Percentiles rank a stretch among this genome's conserved stretches.
Conservation (phyloP, 2,797 vertebrate genomes). For the Protonibea diacanthus region DNA sequence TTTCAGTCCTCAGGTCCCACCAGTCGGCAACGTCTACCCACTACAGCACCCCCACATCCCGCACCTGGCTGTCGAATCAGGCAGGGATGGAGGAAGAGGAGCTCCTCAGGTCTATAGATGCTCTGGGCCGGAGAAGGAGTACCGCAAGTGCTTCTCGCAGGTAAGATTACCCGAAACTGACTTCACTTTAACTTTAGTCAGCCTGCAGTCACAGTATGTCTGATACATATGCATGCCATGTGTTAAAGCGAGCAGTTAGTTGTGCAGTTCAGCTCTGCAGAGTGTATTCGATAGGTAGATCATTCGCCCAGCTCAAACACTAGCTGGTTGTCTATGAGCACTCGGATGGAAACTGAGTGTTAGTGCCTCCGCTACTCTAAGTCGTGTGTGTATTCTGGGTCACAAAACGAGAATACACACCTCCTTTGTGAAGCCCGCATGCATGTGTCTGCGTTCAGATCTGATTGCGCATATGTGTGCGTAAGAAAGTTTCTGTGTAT, state of each 20-base stretch:
- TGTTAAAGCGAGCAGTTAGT: slow-evolving; percentile 39
- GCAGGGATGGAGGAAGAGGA: slow-evolving; percentile 47
- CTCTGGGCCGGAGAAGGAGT: slow-evolving; percentile 75
- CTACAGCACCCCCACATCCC: slow-evolving; percentile 61
- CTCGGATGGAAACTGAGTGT: slow-evolving; percentile 62
- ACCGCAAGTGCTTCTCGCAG: slow-evolving; percentile 83
- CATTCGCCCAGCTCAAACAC: slow-evolving; percentile 59
- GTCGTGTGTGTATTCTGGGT: slow-evolving; percentile 41
- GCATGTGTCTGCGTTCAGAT: slow-evolving; percentile 15
- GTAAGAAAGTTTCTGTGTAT: slow-evolving; percentile 13
- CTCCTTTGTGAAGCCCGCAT: slow-evolving; percentile 32
- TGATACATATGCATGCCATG: slow-evolving; percentile 37
- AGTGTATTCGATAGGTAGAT: slow-evolving; percentile 58
- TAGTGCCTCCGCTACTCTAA: neutral
- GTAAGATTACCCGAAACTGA: slow-evolving; percentile 60
- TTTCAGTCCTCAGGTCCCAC: slow-evolving; percentile 51
- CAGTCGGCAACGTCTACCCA: slow-evolving; percentile 61
- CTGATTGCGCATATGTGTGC: slow-evolving; percentile 31
- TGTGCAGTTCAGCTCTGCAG: slow-evolving; percentile 56
- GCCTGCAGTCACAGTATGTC: slow-evolving; percentile 5
- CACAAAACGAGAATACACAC: slow-evolving; percentile 55
- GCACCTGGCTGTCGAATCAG: slow-evolving; percentile 40
- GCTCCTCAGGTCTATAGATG: slow-evolving; percentile 74
- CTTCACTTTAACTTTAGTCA: neutral
- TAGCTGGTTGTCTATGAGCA: slow-evolving; percentile 64